Evolutionary conservation across 2,888 invertebrate species (phyloP).

Genomic region (Cryptosula pallasiana): DNA sequence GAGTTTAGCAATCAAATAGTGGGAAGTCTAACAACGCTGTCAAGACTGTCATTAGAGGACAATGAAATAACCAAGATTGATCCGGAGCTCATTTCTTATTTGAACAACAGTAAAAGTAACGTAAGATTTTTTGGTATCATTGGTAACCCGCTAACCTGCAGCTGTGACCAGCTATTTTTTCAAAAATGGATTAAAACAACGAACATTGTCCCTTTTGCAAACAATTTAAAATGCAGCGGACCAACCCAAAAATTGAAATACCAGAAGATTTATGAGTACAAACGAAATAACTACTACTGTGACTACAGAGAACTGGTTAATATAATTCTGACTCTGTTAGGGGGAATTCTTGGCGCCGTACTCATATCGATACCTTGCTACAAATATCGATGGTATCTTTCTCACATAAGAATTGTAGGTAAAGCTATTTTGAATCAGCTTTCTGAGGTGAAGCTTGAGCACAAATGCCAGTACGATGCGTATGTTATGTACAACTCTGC

Average conservation of each 20-base stretch:
- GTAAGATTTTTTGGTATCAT: neutral
- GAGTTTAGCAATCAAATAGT: neutral
- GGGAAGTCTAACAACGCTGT: neutral
- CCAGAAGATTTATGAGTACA: neutral
- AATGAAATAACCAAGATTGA: neutral
- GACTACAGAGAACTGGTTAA: neutral
- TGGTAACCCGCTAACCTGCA: neutral
- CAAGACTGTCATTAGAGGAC: neutral
- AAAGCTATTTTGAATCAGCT: neutral
- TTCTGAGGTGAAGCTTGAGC: neutral
- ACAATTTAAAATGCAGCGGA: neutral
- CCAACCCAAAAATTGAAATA: neutral
- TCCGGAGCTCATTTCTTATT: neutral
- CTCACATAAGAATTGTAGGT: neutral
- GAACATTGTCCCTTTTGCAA: neutral
- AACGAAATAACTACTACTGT: neutral
- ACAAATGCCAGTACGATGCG: neutral
- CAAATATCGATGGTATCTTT: neutral
- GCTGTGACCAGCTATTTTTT: neutral
- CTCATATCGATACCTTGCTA: neutral
- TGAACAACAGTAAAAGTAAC: neutral
- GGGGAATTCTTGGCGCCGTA: neutral
- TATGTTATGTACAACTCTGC: conserved; percentile 11
- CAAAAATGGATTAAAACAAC: conserved; percentile 1
- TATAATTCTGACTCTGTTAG: neutral